Evolutionary conservation across 2,888 invertebrate genomes (phyloP).

Genomic region (Hirtodrosophila duncani): DNA sequence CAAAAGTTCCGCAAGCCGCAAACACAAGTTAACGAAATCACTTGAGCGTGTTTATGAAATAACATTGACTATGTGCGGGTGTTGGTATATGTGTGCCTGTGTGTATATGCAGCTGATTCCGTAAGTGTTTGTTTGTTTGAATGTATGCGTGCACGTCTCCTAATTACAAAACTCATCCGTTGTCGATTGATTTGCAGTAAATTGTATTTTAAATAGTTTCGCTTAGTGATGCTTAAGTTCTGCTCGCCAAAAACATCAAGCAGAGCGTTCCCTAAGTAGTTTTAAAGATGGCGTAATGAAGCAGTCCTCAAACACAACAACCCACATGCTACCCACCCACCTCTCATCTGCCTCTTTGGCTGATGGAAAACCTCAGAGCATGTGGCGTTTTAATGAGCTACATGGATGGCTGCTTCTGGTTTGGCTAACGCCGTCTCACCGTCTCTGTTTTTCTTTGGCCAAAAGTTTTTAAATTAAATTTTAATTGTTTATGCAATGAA

Average conservation of each 20-base stretch:
- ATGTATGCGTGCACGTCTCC: slow-evolving; percentile 30
- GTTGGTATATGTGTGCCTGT: slow-evolving; percentile 12
- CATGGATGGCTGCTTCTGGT: slow-evolving; percentile 7
- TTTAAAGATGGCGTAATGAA: no score
- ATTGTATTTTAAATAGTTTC: slow-evolving; percentile 70
- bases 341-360: no score
- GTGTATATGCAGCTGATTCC: background rate
- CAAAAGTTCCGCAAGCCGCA: no score
- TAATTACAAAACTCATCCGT: slow-evolving; percentile 56
- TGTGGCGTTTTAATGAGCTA: slow-evolving; percentile 6
- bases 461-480: slow-evolving; percentile 61
- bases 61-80: slow-evolving; percentile 18
- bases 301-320: no score
- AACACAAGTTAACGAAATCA: slow-evolving; percentile 53
- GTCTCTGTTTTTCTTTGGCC: slow-evolving; percentile 25
- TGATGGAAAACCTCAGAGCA: background rate
- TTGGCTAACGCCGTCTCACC: slow-evolving; percentile 5
- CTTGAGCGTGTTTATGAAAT: slow-evolving; percentile 56
- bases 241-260: slow-evolving; percentile 25
- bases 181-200: slow-evolving; percentile 62
- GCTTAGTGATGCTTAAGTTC: slow-evolving; percentile 50
- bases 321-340: no score
- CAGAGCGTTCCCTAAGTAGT: no score
- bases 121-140: slow-evolving; percentile 1
- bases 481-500: slow-evolving; percentile 51